Evolutionary conservation across 2,113 vertebrate species (phyloP).

Genomic region (Sapajus apella): DNA sequence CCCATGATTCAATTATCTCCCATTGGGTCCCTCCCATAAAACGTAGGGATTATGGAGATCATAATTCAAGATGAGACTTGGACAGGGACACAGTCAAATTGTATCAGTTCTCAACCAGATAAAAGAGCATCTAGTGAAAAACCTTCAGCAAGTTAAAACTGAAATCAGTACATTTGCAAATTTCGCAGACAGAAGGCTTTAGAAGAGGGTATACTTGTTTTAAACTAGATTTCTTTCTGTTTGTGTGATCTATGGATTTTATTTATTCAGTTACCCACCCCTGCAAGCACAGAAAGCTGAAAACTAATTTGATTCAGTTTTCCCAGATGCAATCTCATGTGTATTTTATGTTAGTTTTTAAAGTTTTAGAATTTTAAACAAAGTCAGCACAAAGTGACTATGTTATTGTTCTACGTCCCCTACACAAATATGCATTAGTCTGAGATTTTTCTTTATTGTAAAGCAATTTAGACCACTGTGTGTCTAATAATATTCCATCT

Average conservation of each 20-base stretch:
- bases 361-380: constrained; percentile 50
- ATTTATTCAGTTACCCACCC: constrained; percentile 12
- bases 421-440: not conserved
- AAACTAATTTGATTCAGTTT: constrained; percentile 52
- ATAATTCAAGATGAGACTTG: too few relatives aligned
- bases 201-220: not conserved
- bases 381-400: not conserved
- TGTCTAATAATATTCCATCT: not conserved
- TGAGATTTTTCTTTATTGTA: constrained; percentile 34
- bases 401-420: not conserved
- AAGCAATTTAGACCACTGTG: not conserved
- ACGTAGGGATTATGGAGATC: too few relatives aligned
- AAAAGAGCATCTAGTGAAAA: not conserved
- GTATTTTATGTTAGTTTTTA: constrained; percentile 38
- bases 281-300: constrained; percentile 49
- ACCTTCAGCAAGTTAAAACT: not conserved
- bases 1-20: too few relatives aligned
- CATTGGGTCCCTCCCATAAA: too few relatives aligned
- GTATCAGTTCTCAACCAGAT: not conserved
- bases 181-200: not conserved
- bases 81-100: too few relatives aligned
- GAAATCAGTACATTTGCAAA: not conserved
- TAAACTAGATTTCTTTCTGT: constrained; percentile 25
- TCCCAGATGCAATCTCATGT: not conserved
- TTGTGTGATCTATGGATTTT: constrained; percentile 38